Evolutionary conservation across 2,113 vertebrate genomes (phyloP).

Genomic region (Pedetes capensis): DNA sequence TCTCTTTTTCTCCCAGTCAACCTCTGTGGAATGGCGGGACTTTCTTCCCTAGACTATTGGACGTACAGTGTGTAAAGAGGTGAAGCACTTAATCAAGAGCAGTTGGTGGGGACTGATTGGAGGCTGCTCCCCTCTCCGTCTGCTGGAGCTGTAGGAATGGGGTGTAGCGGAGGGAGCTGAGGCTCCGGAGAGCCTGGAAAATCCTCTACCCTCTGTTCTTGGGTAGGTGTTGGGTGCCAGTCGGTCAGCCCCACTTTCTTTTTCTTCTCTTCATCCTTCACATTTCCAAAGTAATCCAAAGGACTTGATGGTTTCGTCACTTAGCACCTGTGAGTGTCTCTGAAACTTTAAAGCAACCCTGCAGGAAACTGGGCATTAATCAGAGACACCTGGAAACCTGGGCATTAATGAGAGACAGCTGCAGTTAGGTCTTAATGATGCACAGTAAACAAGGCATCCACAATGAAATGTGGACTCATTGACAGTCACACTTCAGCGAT

Average conservation of each 20-base stretch:
- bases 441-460: constrained; percentile 36
- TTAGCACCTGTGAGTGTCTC: neutral
- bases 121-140: neutral
- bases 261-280: neutral
- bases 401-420: constrained; percentile 15
- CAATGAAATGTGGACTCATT: neutral
- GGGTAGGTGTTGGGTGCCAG: neutral
- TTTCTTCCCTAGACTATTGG: neutral
- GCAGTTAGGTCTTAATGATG: constrained; percentile 56
- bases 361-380: neutral
- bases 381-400: neutral
- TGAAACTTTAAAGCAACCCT: neutral
- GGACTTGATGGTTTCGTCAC: neutral
- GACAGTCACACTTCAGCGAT: neutral
- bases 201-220: neutral
- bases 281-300: neutral
- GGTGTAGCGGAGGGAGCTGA: neutral
- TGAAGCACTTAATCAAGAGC: neutral
- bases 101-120: neutral
- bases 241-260: neutral
- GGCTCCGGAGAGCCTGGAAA: neutral
- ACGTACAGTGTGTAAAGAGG: neutral
- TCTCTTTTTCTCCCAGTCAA: neutral
- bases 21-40: neutral
- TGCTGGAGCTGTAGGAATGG: neutral